Evolutionary conservation across 2,113 vertebrate species (phyloP).

Genomic region (Ia io): DNA sequence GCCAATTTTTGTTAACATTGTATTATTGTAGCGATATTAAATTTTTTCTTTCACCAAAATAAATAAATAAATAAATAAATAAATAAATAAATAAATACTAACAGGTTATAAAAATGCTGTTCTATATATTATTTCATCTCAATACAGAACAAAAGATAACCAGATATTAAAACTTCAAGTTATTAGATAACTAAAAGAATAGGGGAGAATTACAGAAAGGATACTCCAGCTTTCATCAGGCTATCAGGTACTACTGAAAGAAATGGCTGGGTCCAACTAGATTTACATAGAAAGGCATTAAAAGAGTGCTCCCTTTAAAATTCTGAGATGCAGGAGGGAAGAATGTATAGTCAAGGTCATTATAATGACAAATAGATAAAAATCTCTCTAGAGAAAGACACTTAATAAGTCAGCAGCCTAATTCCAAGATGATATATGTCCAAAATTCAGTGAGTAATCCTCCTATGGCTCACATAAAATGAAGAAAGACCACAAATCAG

Average conservation of each 20-base stretch:
- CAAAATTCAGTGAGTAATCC: constrained; percentile 10
- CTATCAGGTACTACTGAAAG: background rate
- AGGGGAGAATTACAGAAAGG: constrained; percentile 1
- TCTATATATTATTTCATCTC: constrained; percentile 8
- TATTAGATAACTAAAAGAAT: constrained; percentile 28
- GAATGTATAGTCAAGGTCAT: background rate
- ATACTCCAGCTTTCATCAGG: background rate
- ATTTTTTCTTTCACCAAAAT: constrained; percentile 76
- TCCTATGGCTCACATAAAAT: constrained; percentile 7
- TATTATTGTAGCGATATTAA: constrained; percentile 75
- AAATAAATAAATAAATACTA: too few species aligned
- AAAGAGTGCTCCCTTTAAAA: background rate
- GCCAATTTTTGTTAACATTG: constrained; percentile 72
- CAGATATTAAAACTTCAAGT: constrained; percentile 20
- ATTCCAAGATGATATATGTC: constrained; percentile 2
- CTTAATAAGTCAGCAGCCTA: background rate
- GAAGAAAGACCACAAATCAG: background rate
- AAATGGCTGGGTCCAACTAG: background rate
- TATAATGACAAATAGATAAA: constrained; percentile 30
- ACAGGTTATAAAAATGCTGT: background rate
- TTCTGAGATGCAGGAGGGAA: constrained; percentile 26
- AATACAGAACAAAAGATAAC: background rate
- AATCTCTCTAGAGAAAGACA: constrained; percentile 24
- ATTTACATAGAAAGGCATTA: constrained; percentile 9
- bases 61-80: too few species aligned